Percentiles rank a stretch among this genome's conserved stretches.
These are phyloP conservation scores for Chaetops frenatus DNA, from an alignment of 2,113 vertebrate species.

Conservation along the genomic window DNA sequence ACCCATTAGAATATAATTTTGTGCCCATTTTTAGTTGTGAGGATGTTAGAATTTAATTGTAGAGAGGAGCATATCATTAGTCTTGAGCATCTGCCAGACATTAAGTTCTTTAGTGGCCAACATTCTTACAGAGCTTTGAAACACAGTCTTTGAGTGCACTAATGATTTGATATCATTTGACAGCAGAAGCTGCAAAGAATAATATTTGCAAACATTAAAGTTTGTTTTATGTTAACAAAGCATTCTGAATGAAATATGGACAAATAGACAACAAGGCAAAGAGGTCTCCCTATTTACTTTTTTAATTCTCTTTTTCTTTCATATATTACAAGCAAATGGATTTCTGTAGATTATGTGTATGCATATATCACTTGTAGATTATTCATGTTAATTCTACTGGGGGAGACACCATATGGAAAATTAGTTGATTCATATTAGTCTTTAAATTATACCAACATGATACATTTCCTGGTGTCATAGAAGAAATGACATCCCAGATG, in stretches of 20 bases:
- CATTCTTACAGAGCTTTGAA: conserved; percentile 47
- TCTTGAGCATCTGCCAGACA: conserved; percentile 50
- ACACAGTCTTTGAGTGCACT: conserved; percentile 27
- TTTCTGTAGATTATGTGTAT: background rate
- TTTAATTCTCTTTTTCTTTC: background rate
- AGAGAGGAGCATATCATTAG: conserved; percentile 18
- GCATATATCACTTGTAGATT: background rate
- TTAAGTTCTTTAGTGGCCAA: conserved; percentile 35
- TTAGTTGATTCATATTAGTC: background rate
- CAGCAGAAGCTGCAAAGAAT: conserved; percentile 19
- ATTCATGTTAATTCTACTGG: background rate
- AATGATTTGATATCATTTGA: conserved; percentile 51
- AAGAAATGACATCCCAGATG: background rate
- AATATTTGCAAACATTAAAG: conserved; percentile 51
- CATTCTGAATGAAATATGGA: conserved; percentile 4
- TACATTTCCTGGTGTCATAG: background rate
- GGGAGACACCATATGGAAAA: background rate
- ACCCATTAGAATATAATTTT: conserved; percentile 31
- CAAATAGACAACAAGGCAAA: background rate
- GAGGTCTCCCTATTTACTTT: background rate
- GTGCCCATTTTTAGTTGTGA: conserved; percentile 39
- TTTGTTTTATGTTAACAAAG: conserved; percentile 37
- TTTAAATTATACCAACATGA: background rate
- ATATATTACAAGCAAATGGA: conserved; percentile 3
- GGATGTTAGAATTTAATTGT: conserved; percentile 26